Evolutionary conservation across 2,797 vertebrate genomes (phyloP), one percentile per base, ranked within the genome.

Genomic region (Crenuchus spilurus): DNA sequence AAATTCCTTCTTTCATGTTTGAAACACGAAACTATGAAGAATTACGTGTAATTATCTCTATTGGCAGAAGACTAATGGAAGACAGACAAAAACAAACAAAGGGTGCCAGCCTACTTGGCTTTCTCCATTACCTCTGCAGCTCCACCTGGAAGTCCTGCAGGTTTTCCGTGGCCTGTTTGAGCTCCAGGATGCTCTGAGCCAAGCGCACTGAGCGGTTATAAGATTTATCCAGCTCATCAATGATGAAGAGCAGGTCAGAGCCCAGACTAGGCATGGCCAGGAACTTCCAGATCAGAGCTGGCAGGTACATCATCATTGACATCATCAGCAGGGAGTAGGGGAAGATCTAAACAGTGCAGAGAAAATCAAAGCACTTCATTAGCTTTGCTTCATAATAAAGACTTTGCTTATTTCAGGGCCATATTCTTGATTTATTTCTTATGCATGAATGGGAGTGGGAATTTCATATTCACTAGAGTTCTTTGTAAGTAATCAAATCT

Each of bases 121-220:
- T 9, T 6, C 8, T n/a, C 2, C 37, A 90, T 91, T 83, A 98
- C 97, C 95, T 95, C 78, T 95, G 91, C 0, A 97, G 90, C 76
- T 99, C 97, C 1, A 96, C 93, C 90, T 96, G 96, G 84, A 99
- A 96, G 0, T 82, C 90, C 0, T 93, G 89, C 0, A 94, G 94
- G 79, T 95, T 94, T 0, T 91, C 80, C 0, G 94, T 94, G 70
- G 70, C 93, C 79, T 95, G 92, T 26, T 91, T 91, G 69, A 96
- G 92, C 60, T 96, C 96, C 83, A 96, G 76, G 83, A 99, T 95
- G 91, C 88, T 95, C 84, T 98, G 96, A 37, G 97, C 97, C 85
- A 99, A 67, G 54, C 95, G 94, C 68, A 99, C 92, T 0, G 97
- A 97, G 42, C 97, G 96, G 84, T 99, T 99, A 86, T 99, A 99